A percentile compares a stretch with the other conserved stretches of the same genome.
Evolutionary conservation across 2,113 vertebrate genomes (phyloP).

Genomic region (Menidia beryllina): DNA sequence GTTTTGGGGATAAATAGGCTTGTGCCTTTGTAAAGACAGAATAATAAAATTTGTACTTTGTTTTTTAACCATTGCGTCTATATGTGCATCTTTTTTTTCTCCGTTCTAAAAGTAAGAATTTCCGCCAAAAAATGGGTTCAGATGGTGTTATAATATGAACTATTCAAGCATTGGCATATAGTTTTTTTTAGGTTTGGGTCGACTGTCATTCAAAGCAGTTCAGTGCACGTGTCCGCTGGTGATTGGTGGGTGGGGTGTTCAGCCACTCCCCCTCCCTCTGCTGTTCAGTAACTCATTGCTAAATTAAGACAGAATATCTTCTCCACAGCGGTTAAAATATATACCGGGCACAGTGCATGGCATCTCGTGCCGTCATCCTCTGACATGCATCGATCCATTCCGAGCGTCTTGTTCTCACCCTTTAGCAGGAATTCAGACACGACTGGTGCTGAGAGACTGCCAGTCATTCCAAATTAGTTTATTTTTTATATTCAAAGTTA

Average conservation of each 20-base stretch:
- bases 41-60: slow-evolving; percentile 99
- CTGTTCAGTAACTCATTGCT: slow-evolving; percentile 40
- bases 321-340: slow-evolving; percentile 31
- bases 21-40: slow-evolving; percentile 99
- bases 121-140: not conserved
- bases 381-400: slow-evolving; percentile 6
- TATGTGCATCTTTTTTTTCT: slow-evolving; percentile 22
- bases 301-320: slow-evolving; percentile 55
- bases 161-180: not conserved
- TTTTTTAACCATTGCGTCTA: slow-evolving; percentile 77
- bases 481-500: not conserved
- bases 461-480: not conserved
- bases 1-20: slow-evolving; percentile 89
- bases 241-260: slow-evolving; percentile 54
- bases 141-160: not conserved
- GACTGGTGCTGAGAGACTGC: not conserved
- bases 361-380: slow-evolving; percentile 18
- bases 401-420: slow-evolving; percentile 18
- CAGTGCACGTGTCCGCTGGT: slow-evolving; percentile 56
- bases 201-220: slow-evolving; percentile 9
- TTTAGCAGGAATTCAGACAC: slow-evolving; percentile 11
- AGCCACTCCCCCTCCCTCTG: slow-evolving; percentile 2
- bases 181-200: slow-evolving; percentile 13
- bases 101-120: not conserved
- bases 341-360: slow-evolving; percentile 24